Percentiles rank a stretch among this genome's conserved stretches.
These are phyloP conservation scores for Centropyge bicolor DNA, from an alignment of 2,797 vertebrate genomes.

Conservation along the genomic window DNA sequence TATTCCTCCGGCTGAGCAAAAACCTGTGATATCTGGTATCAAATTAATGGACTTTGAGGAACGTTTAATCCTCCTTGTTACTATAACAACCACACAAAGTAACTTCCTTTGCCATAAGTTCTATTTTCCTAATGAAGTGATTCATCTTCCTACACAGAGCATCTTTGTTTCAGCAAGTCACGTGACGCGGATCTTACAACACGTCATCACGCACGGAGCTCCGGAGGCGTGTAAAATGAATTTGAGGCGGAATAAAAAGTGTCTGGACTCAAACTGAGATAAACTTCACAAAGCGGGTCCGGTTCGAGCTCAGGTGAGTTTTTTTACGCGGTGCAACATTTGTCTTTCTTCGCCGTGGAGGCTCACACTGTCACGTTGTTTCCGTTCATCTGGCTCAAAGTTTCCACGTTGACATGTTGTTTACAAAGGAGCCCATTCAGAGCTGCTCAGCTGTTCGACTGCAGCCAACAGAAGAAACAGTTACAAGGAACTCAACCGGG, in stretches of 20 bases:
- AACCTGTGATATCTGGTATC: background rate
- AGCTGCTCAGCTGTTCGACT: too few species aligned
- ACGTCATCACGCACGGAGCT: conserved; percentile 64
- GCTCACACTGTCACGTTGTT: rapidly evolving
- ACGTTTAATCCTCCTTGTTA: background rate
- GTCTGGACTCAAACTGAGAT: too few species aligned
- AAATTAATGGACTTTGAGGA: background rate
- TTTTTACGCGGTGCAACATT: rapidly evolving
- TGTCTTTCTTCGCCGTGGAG: rapidly evolving
- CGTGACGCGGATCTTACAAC: background rate
- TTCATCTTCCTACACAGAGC: rapidly evolving
- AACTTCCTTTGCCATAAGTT: background rate
- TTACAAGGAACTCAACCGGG: background rate
- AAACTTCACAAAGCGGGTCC: background rate
- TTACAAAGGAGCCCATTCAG: conserved; percentile 78
- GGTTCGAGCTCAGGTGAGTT: conserved; percentile 50
- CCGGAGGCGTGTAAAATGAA: conserved; percentile 14
- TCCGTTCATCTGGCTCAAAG: rapidly evolving
- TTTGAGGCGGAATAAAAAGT: conserved; percentile 26
- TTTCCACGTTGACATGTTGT: conserved; percentile 75
- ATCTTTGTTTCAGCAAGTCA: conserved; percentile 10
- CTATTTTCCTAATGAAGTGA: background rate
- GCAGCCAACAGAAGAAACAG: too few species aligned
- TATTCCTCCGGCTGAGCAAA: too few species aligned
- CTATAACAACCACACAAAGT: background rate